Conservation (phyloP, 2,797 vertebrate species). For the Manis javanica region DNA sequence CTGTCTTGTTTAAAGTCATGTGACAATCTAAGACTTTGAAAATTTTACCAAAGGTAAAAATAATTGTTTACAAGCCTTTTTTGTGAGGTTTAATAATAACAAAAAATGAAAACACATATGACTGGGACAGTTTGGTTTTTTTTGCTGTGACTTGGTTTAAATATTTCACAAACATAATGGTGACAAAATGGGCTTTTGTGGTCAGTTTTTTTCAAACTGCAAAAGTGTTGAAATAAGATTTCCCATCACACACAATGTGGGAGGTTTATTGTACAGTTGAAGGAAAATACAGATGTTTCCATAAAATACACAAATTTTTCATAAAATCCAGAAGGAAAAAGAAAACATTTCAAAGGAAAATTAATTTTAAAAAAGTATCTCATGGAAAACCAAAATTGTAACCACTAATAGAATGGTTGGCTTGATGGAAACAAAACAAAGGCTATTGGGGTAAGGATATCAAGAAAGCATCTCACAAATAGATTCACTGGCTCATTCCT, state of each 20-base stretch:
- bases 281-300: constrained; percentile 23
- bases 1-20: constrained; percentile 8
- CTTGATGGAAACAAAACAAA: neutral
- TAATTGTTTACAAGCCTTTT: neutral
- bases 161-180: neutral
- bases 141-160: constrained; percentile 1
- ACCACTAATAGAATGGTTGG: neutral
- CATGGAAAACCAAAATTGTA: constrained; percentile 15
- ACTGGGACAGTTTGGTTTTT: neutral
- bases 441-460: neutral
- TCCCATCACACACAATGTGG: neutral
- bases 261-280: neutral
- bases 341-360: neutral
- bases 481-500: neutral
- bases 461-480: neutral
- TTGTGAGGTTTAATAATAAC: constrained; percentile 10
- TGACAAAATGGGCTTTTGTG: neutral
- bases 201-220: neutral
- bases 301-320: neutral
- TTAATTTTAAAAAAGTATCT: neutral
- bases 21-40: constrained; percentile 12
- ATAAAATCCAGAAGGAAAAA: neutral
- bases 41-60: neutral
- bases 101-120: neutral
- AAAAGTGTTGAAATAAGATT: constrained; percentile 18